These are phyloP conservation scores for Bos indicus DNA, from an alignment of 2,113 vertebrate genomes.

Conservation along the genomic window DNA sequence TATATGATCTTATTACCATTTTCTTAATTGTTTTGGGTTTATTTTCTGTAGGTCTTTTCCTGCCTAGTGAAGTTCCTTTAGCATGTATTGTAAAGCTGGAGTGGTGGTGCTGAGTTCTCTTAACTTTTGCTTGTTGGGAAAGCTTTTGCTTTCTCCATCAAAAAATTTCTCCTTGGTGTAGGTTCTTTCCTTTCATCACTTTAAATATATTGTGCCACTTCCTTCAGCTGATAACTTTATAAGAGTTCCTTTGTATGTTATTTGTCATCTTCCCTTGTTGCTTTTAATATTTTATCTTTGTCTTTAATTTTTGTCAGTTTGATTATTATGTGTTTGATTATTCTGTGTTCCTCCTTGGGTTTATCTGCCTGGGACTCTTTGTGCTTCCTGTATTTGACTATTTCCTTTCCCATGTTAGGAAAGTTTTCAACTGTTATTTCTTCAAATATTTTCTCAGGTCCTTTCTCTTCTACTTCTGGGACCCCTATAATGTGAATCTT, in stretches of 20 bases:
- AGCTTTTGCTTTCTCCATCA: background rate
- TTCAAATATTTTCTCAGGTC: background rate
- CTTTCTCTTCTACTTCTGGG: background rate
- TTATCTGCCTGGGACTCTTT: background rate
- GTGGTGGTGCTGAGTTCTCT: background rate
- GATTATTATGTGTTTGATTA: background rate
- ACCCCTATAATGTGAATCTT: background rate
- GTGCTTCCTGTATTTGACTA: background rate
- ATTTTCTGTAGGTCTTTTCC: background rate
- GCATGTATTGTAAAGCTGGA: background rate
- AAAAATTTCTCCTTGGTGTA: background rate
- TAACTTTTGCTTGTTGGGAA: background rate
- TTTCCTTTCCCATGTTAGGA: background rate
- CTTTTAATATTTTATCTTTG: background rate
- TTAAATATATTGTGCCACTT: background rate
- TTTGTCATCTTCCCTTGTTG: background rate
- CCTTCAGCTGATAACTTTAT: background rate
- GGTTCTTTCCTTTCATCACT: background rate
- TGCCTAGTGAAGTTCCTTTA: background rate
- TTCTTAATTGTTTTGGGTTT: background rate
- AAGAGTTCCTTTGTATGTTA: background rate
- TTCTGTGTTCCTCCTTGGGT: background rate
- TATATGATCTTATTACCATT: background rate
- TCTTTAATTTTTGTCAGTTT: background rate
- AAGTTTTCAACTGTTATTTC: background rate